Evolutionary conservation across 2,797 vertebrate species (phyloP).

Genomic region (Perodicticus potto): DNA sequence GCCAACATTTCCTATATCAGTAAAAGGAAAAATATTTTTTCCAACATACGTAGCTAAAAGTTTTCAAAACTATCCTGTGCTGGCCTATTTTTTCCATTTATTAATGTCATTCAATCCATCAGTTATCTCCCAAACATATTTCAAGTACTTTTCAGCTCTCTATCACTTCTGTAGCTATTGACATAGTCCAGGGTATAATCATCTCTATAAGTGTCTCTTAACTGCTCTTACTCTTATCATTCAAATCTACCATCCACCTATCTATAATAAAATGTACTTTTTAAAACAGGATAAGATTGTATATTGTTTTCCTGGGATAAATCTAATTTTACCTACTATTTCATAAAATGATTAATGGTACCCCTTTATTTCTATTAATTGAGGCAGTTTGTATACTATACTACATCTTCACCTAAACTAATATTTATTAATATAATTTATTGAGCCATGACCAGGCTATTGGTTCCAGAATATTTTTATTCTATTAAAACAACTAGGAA

Average conservation of each 20-base stretch:
- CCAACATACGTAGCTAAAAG: neutral
- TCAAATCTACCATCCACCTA: neutral
- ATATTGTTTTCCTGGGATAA: neutral
- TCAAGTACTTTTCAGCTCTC: neutral
- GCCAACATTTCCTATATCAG: neutral
- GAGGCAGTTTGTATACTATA: neutral
- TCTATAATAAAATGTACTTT: neutral
- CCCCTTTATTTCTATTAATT: neutral
- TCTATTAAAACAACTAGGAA: neutral
- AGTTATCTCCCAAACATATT: neutral
- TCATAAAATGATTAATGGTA: neutral
- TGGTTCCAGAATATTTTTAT: neutral
- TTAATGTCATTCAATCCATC: neutral
- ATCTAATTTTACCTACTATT: neutral
- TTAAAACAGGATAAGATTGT: neutral
- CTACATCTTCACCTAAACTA: neutral
- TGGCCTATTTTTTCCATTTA: neutral
- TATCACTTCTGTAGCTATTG: neutral
- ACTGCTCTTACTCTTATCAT: neutral
- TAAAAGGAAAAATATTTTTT: neutral
- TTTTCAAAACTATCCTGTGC: neutral
- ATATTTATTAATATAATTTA: constrained; percentile 42
- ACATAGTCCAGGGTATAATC: neutral
- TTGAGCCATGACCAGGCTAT: neutral
- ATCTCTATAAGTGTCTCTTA: neutral